A percentile compares a stretch with the other conserved stretches of the same genome.
Conservation (phyloP, 2,888 invertebrate species). For the Stenolophus ochropezus region DNA sequence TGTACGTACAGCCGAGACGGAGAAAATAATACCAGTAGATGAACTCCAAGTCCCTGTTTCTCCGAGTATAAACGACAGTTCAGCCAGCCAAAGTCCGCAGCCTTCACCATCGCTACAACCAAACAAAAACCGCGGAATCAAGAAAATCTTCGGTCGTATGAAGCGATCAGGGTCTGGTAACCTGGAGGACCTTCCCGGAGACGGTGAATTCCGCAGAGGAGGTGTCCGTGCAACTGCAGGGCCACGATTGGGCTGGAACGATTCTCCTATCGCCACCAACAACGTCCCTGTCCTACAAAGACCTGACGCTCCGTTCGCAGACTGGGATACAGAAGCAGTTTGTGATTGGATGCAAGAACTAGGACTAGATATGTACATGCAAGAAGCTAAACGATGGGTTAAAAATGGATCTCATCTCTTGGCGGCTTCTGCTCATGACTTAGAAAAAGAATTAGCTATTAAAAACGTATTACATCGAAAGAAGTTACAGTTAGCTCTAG, state of each 20-base stretch:
- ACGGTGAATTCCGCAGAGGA: slow-evolving; percentile 81
- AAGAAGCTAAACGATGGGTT: slow-evolving; percentile 89
- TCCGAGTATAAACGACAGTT: slow-evolving; percentile 58
- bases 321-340: slow-evolving; percentile 88
- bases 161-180: slow-evolving; percentile 82
- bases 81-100: slow-evolving; percentile 71
- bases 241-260: slow-evolving; percentile 80
- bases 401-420: slow-evolving; percentile 87
- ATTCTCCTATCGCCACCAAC: slow-evolving; percentile 60
- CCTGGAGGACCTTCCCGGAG: slow-evolving; percentile 78
- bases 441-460: slow-evolving; percentile 91
- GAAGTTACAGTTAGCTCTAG: slow-evolving; percentile 87
- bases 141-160: slow-evolving; percentile 81
- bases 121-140: slow-evolving; percentile 78
- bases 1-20: slow-evolving; percentile 78
- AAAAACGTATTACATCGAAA: slow-evolving; percentile 93
- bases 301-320: slow-evolving; percentile 83
- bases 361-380: slow-evolving; percentile 86
- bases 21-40: slow-evolving; percentile 75
- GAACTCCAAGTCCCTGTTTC: slow-evolving; percentile 69
- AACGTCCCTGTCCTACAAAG: slow-evolving; percentile 65
- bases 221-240: slow-evolving; percentile 85
- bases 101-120: slow-evolving; percentile 73
- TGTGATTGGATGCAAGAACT: slow-evolving; percentile 88
- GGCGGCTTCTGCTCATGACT: slow-evolving; percentile 84